These are phyloP conservation scores for Eulemur coronatus DNA, from an alignment of 2,797 vertebrate species.

Conservation along the genomic window DNA sequence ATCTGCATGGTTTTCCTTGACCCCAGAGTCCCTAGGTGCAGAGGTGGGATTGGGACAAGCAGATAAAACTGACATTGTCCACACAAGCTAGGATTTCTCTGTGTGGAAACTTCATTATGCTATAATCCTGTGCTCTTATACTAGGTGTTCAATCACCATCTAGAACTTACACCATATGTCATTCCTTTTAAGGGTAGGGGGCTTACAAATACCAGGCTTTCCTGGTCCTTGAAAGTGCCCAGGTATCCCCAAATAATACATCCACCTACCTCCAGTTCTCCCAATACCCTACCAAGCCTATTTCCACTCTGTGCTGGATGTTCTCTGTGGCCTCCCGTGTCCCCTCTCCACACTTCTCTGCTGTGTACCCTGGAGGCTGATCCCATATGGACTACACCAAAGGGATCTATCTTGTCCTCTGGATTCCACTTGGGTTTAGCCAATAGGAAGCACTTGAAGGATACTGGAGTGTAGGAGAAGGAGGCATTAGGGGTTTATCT, in stretches of 20 bases:
- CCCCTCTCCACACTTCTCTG: background rate
- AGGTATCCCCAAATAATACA: background rate
- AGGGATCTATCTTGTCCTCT: background rate
- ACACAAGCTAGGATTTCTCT: background rate
- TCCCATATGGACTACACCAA: background rate
- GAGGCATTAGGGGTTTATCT: background rate
- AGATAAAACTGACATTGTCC: background rate
- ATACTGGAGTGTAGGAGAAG: background rate
- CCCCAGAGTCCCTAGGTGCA: background rate
- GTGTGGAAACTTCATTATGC: background rate
- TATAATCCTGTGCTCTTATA: background rate
- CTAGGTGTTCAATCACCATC: background rate
- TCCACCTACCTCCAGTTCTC: background rate
- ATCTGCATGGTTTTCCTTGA: background rate
- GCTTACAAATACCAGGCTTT: background rate
- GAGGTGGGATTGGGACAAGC: background rate
- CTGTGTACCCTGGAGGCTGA: background rate
- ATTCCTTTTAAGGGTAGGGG: background rate
- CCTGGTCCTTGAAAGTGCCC: background rate
- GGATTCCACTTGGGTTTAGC: background rate
- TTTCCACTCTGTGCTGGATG: background rate
- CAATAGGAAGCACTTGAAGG: background rate
- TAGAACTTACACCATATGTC: background rate
- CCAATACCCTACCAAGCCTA: background rate
- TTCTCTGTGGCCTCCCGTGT: background rate